These are phyloP conservation scores for Melanotaenia trifasciata DNA, from an alignment of 2,797 vertebrate genomes.

Conservation along the genomic window DNA sequence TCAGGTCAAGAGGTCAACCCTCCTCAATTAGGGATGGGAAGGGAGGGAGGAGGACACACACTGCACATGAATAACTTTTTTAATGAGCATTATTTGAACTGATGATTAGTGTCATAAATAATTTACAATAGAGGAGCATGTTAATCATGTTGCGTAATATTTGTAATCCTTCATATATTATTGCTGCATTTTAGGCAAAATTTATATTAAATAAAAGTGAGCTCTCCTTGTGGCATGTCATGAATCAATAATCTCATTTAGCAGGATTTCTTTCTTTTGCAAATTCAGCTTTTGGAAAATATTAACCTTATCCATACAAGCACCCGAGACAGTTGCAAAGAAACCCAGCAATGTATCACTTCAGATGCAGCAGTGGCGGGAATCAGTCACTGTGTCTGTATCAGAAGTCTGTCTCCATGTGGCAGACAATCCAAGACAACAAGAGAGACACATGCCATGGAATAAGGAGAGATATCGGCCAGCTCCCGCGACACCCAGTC, in stretches of 20 bases:
- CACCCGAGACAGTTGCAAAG: constrained; percentile 35
- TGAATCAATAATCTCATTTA: constrained; percentile 50
- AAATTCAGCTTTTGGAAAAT: constrained; percentile 38
- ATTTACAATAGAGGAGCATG: constrained; percentile 77
- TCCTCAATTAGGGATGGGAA: constrained; percentile 82
- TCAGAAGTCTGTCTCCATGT: constrained; percentile 66
- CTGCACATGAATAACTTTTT: constrained; percentile 82
- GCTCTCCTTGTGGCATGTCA: constrained; percentile 1
- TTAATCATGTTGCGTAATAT: constrained; percentile 76
- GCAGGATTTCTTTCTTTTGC: constrained; percentile 20
- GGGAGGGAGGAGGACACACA: constrained; percentile 73
- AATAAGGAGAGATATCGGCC: constrained; percentile 82
- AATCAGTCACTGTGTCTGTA: constrained; percentile 70
- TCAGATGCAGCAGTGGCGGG: constrained; percentile 49
- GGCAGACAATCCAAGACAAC: constrained; percentile 78
- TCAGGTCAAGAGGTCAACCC: constrained; percentile 83
- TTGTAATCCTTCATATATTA: constrained; percentile 61
- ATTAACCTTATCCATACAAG: constrained; percentile 23
- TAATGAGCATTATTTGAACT: constrained; percentile 85
- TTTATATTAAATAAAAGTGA: background rate
- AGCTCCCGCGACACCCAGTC: constrained; percentile 82
- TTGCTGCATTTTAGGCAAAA: constrained; percentile 40
- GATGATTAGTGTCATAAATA: constrained; percentile 83
- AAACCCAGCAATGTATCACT: constrained; percentile 45
- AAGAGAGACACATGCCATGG: constrained; percentile 78